Evolutionary conservation across 2,113 vertebrate genomes (phyloP).

Genomic region (Sinocyclocheilus anophthalmus): DNA sequence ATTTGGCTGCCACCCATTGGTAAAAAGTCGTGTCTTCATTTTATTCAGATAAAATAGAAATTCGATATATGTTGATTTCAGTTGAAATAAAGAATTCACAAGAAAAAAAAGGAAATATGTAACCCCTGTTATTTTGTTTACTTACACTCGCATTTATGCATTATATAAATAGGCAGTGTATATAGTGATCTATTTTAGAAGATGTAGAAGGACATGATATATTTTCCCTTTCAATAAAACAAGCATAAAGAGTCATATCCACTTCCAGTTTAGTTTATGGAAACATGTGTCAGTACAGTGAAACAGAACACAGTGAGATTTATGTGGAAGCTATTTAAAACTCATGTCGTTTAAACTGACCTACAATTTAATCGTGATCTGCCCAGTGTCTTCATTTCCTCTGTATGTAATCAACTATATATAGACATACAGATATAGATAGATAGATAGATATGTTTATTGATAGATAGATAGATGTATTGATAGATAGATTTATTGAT

Average conservation of each 20-base stretch:
- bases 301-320: background rate
- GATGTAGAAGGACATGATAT: no score
- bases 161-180: no score
- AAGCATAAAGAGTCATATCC: background rate
- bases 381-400: constrained; percentile 35
- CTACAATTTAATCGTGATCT: background rate
- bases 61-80: no score
- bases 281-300: background rate
- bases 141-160: no score
- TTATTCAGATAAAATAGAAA: background rate
- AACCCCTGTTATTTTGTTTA: no score
- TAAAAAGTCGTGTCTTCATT: background rate
- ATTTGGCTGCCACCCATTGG: constrained; percentile 15
- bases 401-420: background rate
- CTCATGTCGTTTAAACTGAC: background rate
- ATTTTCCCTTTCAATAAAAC: background rate
- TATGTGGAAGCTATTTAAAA: constrained; percentile 22
- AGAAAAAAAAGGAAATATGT: no score
- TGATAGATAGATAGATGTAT: no score
- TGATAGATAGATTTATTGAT: no score
- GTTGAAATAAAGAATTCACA: no score
- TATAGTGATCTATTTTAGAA: no score
- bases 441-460: no score
- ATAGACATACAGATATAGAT: background rate
- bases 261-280: background rate